These are phyloP conservation scores for Oxyruncus cristatus DNA, from an alignment of 2,113 vertebrate genomes.

Conservation along the genomic window DNA sequence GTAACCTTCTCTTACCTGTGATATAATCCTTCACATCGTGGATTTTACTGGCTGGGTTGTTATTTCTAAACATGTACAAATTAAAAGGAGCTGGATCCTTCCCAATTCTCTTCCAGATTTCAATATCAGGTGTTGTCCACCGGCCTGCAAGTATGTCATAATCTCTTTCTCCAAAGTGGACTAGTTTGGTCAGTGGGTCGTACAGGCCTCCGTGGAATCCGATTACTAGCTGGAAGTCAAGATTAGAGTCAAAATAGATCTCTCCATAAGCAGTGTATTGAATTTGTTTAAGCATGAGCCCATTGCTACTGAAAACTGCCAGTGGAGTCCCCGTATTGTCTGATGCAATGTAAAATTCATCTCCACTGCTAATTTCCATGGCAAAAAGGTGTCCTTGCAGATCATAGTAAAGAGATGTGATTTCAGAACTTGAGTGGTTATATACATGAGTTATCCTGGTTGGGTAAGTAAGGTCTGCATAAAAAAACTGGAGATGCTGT, in stretches of 20 bases:
- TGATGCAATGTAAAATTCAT: constrained; percentile 96
- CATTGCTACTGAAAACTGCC: constrained; percentile 95
- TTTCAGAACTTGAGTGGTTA: constrained; percentile 97
- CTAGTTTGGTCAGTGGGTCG: constrained; percentile 91
- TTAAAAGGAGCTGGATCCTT: constrained; percentile 94
- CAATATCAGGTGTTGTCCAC: constrained; percentile 94
- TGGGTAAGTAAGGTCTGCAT: constrained; percentile 92
- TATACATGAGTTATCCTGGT: constrained; percentile 95
- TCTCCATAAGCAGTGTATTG: constrained; percentile 97
- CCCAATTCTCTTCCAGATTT: constrained; percentile 87
- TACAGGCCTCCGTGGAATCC: constrained; percentile 97
- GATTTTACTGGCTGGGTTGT: constrained; percentile 97
- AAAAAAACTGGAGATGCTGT: constrained; percentile 96
- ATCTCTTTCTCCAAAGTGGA: constrained; percentile 95
- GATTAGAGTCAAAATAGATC: constrained; percentile 96
- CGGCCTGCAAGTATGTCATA: constrained; percentile 95
- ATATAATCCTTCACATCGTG: constrained; percentile 94
- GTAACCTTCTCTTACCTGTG: constrained; percentile 81
- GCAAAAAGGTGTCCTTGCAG: constrained; percentile 97
- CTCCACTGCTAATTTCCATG: constrained; percentile 97
- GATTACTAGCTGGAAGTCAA: constrained; percentile 93
- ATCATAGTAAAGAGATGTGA: constrained; percentile 97
- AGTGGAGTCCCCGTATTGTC: constrained; percentile 95
- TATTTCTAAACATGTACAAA: constrained; percentile 98
- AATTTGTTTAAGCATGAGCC: constrained; percentile 93